A percentile compares a stretch with the other conserved stretches of the same genome.
Conservation (phyloP, 2,113 vertebrate genomes). For the Passer domesticus region DNA sequence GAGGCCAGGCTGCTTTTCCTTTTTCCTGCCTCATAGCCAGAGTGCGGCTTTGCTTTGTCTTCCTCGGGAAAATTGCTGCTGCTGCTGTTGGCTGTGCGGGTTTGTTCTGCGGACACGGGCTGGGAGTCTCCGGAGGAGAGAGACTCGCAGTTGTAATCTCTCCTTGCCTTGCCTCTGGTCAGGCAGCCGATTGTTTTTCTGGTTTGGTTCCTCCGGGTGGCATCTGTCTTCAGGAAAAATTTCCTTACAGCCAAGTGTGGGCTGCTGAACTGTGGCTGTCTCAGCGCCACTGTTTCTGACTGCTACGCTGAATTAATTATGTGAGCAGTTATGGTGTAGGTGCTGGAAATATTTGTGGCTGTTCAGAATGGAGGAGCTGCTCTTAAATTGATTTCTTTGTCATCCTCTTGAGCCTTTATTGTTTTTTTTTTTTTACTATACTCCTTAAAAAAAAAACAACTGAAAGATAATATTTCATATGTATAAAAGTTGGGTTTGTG, state of each 20-base stretch:
- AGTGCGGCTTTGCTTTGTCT: neutral
- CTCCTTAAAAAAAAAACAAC: neutral
- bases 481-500: neutral
- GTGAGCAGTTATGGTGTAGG: neutral
- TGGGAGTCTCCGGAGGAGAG: neutral
- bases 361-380: neutral
- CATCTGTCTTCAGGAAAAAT: conserved; percentile 66
- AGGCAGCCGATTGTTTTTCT: conserved; percentile 54
- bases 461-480: neutral
- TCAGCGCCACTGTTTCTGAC: neutral
- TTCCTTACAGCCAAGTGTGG: conserved; percentile 28
- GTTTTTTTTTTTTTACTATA: neutral
- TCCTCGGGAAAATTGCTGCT: conserved; percentile 18
- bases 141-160: conserved; percentile 18
- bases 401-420: neutral
- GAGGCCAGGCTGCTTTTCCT: neutral
- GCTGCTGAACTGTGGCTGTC: conserved; percentile 12
- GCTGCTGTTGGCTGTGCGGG: neutral
- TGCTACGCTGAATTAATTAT: neutral
- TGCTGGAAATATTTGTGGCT: conserved; percentile 5
- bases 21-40: neutral
- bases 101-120: neutral
- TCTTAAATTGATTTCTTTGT: neutral
- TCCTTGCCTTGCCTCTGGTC: conserved; percentile 50
- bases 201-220: conserved; percentile 62